These are phyloP conservation scores for Sinocyclocheilus anophthalmus DNA, from an alignment of 2,113 vertebrate genomes.

Conservation along the genomic window DNA sequence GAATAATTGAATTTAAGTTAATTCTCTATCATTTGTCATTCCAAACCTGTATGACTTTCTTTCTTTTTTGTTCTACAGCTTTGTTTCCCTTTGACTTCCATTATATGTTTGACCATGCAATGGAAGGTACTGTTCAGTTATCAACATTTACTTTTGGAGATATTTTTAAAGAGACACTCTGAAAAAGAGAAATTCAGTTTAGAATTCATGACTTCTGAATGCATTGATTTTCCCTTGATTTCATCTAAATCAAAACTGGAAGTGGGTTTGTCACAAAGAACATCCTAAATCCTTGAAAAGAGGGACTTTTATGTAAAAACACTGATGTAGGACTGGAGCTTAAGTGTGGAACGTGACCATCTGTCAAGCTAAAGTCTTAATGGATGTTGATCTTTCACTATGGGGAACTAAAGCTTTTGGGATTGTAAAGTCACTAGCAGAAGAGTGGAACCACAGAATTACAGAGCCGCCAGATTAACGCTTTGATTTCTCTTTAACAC, in stretches of 20 bases:
- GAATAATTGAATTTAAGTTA: no score
- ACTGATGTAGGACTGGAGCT: constrained; percentile 34
- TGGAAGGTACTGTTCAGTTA: no score
- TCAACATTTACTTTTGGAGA: no score
- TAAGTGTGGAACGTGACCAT: constrained; percentile 43
- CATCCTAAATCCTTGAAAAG: background rate
- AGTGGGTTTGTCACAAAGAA: background rate
- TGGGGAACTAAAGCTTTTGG: constrained; percentile 49
- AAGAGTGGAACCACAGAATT: constrained; percentile 24
- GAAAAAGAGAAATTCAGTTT: no score
- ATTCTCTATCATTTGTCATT: no score
- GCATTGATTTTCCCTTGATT: background rate
- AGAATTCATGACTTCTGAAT: background rate
- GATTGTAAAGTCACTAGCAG: constrained; percentile 24
- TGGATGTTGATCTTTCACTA: constrained; percentile 47
- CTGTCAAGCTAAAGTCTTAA: constrained; percentile 47
- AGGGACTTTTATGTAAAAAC: constrained; percentile 19
- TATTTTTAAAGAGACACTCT: no score
- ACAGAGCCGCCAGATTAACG: constrained; percentile 10
- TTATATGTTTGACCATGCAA: no score
- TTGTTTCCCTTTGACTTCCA: no score
- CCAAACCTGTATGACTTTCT: no score
- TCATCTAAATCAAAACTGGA: no score
- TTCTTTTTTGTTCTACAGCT: no score
- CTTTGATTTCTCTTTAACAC: constrained; percentile 24